These are phyloP conservation scores for Aphelenchoides bicaudatus DNA, from an alignment of 2,888 invertebrate species.

Conservation along the genomic window DNA sequence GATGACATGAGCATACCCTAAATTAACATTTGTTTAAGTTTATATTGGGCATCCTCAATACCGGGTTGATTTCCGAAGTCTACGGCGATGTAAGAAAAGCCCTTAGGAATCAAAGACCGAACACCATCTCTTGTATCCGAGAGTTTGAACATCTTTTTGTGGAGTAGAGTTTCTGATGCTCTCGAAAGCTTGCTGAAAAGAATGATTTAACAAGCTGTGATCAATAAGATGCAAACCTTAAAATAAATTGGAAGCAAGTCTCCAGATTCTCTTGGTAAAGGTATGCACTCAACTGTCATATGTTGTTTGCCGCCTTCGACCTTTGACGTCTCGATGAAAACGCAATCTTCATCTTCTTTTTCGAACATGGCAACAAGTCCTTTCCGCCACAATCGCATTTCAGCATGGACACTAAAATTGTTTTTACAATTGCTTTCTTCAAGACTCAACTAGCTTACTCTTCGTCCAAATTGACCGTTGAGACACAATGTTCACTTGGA, in stretches of 20 bases:
- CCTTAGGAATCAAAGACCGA: slow-evolving; percentile 80
- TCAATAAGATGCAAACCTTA: slow-evolving; percentile 65
- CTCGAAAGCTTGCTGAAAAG: slow-evolving; percentile 16
- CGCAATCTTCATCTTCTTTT: slow-evolving; percentile 68
- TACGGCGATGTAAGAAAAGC: slow-evolving; percentile 88
- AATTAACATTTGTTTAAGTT: too few relatives aligned
- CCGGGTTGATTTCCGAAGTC: slow-evolving; percentile 83
- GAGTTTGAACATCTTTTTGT: slow-evolving; percentile 81
- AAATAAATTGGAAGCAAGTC: slow-evolving; percentile 91
- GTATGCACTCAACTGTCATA: slow-evolving; percentile 82
- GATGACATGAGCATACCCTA: too few relatives aligned
- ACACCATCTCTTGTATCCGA: slow-evolving; percentile 67
- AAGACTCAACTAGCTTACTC: too few relatives aligned
- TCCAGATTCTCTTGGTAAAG: slow-evolving; percentile 76
- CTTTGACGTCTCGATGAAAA: slow-evolving; percentile 81
- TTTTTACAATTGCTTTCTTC: too few relatives aligned
- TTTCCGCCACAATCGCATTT: slow-evolving; percentile 76
- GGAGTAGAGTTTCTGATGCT: slow-evolving; percentile 65
- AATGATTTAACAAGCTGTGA: not conserved
- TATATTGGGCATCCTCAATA: slow-evolving; percentile 77
- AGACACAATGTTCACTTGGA: slow-evolving; percentile 76
- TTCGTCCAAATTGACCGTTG: slow-evolving; percentile 82
- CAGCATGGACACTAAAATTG: slow-evolving; percentile 84
- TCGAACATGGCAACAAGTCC: slow-evolving; percentile 76
- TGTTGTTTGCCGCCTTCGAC: slow-evolving; percentile 75